These are phyloP conservation scores for Esox masquinongy DNA, from an alignment of 2,797 vertebrate genomes.

Conservation along the genomic window DNA sequence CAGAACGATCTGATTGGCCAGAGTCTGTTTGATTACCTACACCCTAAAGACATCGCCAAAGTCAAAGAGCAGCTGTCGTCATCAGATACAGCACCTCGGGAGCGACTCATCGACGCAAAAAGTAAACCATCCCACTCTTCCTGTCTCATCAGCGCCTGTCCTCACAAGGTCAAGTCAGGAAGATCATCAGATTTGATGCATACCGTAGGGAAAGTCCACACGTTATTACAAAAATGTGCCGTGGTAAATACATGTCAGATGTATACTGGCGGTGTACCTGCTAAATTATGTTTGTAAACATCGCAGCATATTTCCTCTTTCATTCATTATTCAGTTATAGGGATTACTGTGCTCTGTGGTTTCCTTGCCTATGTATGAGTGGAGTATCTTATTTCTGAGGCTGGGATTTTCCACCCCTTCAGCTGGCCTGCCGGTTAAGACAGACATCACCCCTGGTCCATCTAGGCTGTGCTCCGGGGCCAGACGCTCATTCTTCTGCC, in stretches of 20 bases:
- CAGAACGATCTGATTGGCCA: constrained; percentile 98
- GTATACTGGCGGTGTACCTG: not conserved
- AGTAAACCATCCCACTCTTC: constrained; percentile 73
- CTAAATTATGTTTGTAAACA: not conserved
- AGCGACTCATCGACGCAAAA: constrained; percentile 97
- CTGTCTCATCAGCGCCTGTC: not conserved
- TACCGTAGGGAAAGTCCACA: not conserved
- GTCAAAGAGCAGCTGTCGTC: constrained; percentile 99
- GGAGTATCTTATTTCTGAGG: not conserved
- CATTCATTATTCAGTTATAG: too few species aligned
- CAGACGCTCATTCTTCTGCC: constrained; percentile 95
- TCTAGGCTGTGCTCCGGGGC: constrained; percentile 95
- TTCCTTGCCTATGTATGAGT: not conserved
- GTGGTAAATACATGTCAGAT: not conserved
- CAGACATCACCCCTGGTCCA: constrained; percentile 94
- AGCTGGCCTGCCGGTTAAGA: constrained; percentile 98
- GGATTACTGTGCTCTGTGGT: not conserved
- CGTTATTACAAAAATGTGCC: not conserved
- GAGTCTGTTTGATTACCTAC: constrained; percentile 98
- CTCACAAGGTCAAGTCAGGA: too few species aligned
- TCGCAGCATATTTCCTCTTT: not conserved
- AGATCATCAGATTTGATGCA: too few species aligned
- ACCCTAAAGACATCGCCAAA: constrained; percentile 99
- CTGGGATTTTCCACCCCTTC: not conserved
- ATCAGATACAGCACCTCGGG: constrained; percentile 92